Evolutionary conservation across 2,888 invertebrate genomes (phyloP).

Genomic region (Acleris holmiana): DNA sequence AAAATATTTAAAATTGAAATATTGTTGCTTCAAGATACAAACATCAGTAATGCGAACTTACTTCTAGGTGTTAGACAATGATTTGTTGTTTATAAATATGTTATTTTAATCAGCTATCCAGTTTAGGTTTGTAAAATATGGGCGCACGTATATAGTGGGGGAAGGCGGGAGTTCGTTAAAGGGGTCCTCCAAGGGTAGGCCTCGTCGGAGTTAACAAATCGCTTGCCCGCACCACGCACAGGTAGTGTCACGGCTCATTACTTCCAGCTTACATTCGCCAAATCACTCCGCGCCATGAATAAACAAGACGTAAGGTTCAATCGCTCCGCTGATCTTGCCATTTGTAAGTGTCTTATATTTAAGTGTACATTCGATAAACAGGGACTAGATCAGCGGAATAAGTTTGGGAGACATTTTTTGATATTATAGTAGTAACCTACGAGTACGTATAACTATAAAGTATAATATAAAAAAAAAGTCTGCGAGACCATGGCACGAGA

Average conservation of each 20-base stretch:
- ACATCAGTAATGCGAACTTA: too few relatives aligned
- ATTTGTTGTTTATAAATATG: conserved; percentile 62
- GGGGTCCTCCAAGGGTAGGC: conserved; percentile 53
- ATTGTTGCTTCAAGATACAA: too few relatives aligned
- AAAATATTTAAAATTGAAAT: neutral
- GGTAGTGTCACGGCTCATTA: conserved; percentile 76
- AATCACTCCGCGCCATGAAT: conserved; percentile 69
- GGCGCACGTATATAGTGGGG: conserved; percentile 40
- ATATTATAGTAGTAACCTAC: too few relatives aligned
- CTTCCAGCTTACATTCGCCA: conserved; percentile 66
- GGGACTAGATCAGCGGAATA: neutral
- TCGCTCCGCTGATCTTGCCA: conserved; percentile 39
- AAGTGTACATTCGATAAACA: conserved; percentile 18
- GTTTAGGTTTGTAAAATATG: conserved; percentile 59
- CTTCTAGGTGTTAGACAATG: conserved; percentile 46
- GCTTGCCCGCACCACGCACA: conserved; percentile 64
- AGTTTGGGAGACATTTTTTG: neutral
- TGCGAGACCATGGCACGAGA: neutral
- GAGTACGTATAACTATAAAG: too few relatives aligned
- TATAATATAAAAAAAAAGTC: neutral
- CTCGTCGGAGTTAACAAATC: conserved; percentile 65
- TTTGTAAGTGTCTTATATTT: conserved; percentile 36
- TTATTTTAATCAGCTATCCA: conserved; percentile 63
- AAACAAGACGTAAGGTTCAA: conserved; percentile 60
- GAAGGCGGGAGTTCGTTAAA: conserved; percentile 38